These are phyloP conservation scores for Lathamus discolor DNA, from an alignment of 2,113 vertebrate species.

Conservation along the genomic window DNA sequence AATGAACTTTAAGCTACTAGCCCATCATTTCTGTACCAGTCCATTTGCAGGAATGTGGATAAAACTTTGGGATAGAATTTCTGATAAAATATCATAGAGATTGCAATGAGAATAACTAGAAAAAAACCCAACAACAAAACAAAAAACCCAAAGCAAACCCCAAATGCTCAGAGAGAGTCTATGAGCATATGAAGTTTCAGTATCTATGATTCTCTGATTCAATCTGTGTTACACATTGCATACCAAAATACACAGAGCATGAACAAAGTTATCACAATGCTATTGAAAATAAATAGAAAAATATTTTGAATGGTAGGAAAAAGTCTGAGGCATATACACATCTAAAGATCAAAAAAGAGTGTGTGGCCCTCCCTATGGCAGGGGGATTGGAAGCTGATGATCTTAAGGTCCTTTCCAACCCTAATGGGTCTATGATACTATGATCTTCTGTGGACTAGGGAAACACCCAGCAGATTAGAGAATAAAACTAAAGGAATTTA, in stretches of 20 bases:
- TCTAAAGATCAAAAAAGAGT: neutral
- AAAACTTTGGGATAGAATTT: neutral
- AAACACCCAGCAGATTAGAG: neutral
- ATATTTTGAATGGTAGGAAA: neutral
- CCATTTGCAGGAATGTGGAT: neutral
- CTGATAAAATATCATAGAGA: neutral
- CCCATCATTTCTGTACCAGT: neutral
- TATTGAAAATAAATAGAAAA: neutral
- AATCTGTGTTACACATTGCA: neutral
- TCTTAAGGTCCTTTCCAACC: neutral
- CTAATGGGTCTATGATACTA: neutral
- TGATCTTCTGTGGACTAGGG: neutral
- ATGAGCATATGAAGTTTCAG: neutral
- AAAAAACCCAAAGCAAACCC: neutral
- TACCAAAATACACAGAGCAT: neutral
- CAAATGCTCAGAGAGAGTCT: neutral
- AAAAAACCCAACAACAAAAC: neutral
- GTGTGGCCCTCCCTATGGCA: neutral
- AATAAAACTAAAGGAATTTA: neutral
- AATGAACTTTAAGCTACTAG: neutral
- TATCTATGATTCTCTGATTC: neutral
- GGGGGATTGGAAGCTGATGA: neutral
- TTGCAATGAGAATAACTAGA: neutral
- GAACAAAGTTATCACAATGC: neutral
- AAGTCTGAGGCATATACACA: rapidly evolving